phyloP scores from a whole-genome alignment of 2,113 vertebrate genomes.

The Calonectris borealis region DNA sequence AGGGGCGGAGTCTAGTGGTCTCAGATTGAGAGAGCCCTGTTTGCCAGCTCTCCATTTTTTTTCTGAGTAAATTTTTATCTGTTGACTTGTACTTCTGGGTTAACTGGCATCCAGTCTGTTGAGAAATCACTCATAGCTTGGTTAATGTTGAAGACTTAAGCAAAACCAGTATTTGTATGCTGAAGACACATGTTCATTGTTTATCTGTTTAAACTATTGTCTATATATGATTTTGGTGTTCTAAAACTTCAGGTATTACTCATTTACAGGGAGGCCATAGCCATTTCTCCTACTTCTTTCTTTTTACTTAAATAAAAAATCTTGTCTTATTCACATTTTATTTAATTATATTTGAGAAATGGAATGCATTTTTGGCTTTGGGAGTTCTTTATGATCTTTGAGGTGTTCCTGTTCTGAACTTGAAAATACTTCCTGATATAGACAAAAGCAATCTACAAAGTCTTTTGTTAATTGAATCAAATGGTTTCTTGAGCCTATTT shows the following conservation, averaged over 20 bases:
- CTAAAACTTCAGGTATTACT: neutral
- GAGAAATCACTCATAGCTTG: neutral
- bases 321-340: neutral
- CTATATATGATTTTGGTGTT: neutral
- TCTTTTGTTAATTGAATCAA: neutral
- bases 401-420: neutral
- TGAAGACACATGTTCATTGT: neutral
- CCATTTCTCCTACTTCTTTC: neutral
- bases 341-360: neutral
- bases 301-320: neutral
- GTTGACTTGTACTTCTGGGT: neutral
- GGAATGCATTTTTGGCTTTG: neutral
- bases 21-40: neutral
- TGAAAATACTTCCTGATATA: neutral
- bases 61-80: neutral
- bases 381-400: neutral
- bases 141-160: neutral
- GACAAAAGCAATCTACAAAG: neutral
- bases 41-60: neutral
- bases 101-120: neutral
- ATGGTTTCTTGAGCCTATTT: neutral
- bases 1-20: rapidly evolving
- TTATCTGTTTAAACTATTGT: neutral
- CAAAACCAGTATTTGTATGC: neutral
- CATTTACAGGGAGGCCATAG: neutral